Evolutionary conservation across 1,140 invertebrate species (phyloP).

Genomic region (Drosophila elegans): DNA sequence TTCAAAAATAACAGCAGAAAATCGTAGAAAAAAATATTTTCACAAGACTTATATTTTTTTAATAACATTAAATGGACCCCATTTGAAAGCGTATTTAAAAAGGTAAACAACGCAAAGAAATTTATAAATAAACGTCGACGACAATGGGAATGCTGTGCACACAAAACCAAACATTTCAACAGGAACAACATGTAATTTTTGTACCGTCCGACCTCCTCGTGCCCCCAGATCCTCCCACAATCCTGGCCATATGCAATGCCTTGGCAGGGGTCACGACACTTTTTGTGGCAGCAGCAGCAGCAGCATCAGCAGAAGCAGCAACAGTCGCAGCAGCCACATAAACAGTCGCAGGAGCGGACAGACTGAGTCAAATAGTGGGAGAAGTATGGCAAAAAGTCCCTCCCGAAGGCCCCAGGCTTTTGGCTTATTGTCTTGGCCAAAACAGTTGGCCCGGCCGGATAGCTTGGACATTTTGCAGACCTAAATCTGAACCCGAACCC

Average conservation of each 20-base stretch:
- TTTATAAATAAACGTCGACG: slow-evolving; percentile 78
- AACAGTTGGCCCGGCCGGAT: slow-evolving; percentile 65
- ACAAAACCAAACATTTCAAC: slow-evolving; percentile 79
- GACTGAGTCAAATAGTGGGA: slow-evolving; percentile 78
- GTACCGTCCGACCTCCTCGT: slow-evolving; percentile 34
- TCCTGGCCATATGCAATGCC: slow-evolving; percentile 73
- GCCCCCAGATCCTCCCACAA: slow-evolving; percentile 43
- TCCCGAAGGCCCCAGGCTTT: slow-evolving; percentile 49
- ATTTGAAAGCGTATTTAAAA: slow-evolving; percentile 42
- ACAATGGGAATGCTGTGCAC: slow-evolving; percentile 72
- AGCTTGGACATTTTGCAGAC: slow-evolving; percentile 69
- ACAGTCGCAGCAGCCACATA: slow-evolving; percentile 37
- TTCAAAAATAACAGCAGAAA: too few species aligned
- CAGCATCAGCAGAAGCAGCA: slow-evolving; percentile 18
- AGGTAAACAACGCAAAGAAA: slow-evolving; percentile 42
- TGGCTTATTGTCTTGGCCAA: slow-evolving; percentile 69
- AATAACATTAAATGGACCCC: neutral
- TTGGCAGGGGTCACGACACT: slow-evolving; percentile 82
- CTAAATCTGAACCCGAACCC: slow-evolving; percentile 42
- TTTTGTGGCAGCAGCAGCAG: slow-evolving; percentile 70
- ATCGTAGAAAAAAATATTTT: too few species aligned
- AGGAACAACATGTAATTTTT: slow-evolving; percentile 83
- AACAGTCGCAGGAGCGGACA: slow-evolving; percentile 24
- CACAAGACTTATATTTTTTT: neutral
- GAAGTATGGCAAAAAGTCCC: slow-evolving; percentile 79